Percentiles rank a stretch among this genome's conserved stretches.
Conservation (phyloP, 2,888 invertebrate species). For the Gymnosoma rotundatum region DNA sequence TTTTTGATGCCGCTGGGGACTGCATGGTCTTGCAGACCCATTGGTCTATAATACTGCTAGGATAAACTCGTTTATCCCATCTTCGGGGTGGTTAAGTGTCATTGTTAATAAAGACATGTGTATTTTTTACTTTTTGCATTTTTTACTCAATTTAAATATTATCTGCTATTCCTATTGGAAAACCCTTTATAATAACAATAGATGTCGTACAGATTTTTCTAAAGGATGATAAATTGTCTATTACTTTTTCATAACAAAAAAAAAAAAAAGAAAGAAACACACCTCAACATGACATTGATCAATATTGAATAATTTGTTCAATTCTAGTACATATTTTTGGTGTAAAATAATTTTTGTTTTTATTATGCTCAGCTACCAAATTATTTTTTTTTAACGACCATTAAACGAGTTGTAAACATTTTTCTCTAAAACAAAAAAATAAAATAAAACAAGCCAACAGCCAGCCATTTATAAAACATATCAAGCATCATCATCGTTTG, state of each 20-base stretch:
- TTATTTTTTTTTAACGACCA: constrained; percentile 12
- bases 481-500: constrained; percentile 29
- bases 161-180: background rate
- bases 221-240: constrained; percentile 50
- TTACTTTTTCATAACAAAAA: background rate
- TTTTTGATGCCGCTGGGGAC: too few relatives aligned
- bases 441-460: background rate
- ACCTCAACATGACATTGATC: constrained; percentile 50
- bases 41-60: too few relatives aligned
- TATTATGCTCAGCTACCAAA: background rate
- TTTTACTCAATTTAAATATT: too few relatives aligned
- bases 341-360: constrained; percentile 17
- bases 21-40: too few relatives aligned
- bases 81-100: too few relatives aligned
- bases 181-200: constrained; percentile 11
- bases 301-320: constrained; percentile 51
- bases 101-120: too few relatives aligned
- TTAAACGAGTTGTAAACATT: constrained; percentile 46
- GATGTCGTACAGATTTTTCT: constrained; percentile 38
- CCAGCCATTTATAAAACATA: constrained; percentile 3
- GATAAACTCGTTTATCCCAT: too few relatives aligned
- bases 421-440: constrained; percentile 8
- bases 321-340: background rate
- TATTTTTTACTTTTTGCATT: too few relatives aligned
- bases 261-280: background rate